Conservation (phyloP, 53 echinoderm and acorn worm genomes). For the Mesocentrotus franciscanus region DNA sequence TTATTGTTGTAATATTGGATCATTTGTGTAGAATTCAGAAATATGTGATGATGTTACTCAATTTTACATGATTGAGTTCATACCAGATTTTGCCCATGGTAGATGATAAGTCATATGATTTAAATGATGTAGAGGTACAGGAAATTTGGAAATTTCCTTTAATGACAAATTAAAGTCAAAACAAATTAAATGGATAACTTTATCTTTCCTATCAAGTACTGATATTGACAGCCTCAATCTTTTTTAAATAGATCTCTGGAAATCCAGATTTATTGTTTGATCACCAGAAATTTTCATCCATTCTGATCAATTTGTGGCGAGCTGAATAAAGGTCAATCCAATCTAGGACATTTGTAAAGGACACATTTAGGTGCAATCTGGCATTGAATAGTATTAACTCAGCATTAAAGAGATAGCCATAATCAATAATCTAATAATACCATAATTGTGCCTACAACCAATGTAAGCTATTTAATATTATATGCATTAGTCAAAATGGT, state of each 20-base stretch:
- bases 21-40: not conserved
- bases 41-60: too few species aligned
- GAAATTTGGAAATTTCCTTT: too few species aligned
- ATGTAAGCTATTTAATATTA: not conserved
- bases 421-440: not conserved
- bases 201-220: not conserved
- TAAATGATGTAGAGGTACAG: too few species aligned
- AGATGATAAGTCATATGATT: too few species aligned
- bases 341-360: slow-evolving; percentile 5
- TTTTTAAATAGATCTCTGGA: not conserved
- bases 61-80: too few species aligned
- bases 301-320: not conserved
- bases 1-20: not conserved
- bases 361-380: not conserved
- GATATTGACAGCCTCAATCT: not conserved
- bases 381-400: slow-evolving; percentile 33
- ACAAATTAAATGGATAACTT: too few species aligned
- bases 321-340: slow-evolving; percentile 4
- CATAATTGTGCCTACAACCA: not conserved
- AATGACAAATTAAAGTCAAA: too few species aligned
- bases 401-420: not conserved
- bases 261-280: not conserved
- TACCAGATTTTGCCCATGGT: too few species aligned
- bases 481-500: not conserved
- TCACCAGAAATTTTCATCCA: not conserved